Conservation (phyloP, 2,113 vertebrate genomes). For the Hippocampus guttulatus region DNA sequence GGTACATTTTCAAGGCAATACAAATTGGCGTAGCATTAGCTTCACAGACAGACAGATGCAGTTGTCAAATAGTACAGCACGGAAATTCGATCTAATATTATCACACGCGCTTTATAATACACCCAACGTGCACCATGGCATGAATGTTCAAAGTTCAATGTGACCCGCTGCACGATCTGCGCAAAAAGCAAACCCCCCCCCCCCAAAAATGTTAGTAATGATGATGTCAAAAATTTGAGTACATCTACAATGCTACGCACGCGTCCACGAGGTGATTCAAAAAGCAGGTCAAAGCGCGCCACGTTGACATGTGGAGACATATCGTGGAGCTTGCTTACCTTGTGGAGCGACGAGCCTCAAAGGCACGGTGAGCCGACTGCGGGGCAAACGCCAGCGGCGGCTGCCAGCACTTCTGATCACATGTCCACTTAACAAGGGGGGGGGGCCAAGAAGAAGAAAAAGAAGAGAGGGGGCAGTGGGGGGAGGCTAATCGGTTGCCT, state of each 20-base stretch:
- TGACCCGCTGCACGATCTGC: too few relatives aligned
- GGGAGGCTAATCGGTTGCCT: neutral
- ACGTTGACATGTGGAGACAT: neutral
- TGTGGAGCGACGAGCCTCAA: constrained; percentile 10
- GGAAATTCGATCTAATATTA: too few relatives aligned
- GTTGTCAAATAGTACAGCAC: too few relatives aligned
- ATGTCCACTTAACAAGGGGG: constrained; percentile 57
- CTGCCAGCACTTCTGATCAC: constrained; percentile 59
- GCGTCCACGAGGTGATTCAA: neutral
- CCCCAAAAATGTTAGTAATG: neutral
- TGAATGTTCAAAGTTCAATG: too few relatives aligned
- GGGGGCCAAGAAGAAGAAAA: constrained; percentile 17
- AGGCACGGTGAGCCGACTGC: constrained; percentile 34
- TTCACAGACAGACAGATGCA: too few relatives aligned
- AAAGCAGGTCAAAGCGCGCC: neutral
- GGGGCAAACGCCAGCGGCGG: constrained; percentile 47
- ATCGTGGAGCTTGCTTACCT: constrained; percentile 28
- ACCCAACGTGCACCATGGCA: too few relatives aligned
- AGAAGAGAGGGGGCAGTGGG: neutral
- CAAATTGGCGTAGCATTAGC: too few relatives aligned
- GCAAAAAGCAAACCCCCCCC: too few relatives aligned
- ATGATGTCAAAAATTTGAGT: too few relatives aligned
- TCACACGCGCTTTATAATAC: too few relatives aligned
- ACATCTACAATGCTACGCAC: too few relatives aligned
- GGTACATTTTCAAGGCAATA: too few relatives aligned